Base-by-base conservation (phyloP, 2,113 vertebrate genomes). In the Solenodon paradoxus region DNA sequence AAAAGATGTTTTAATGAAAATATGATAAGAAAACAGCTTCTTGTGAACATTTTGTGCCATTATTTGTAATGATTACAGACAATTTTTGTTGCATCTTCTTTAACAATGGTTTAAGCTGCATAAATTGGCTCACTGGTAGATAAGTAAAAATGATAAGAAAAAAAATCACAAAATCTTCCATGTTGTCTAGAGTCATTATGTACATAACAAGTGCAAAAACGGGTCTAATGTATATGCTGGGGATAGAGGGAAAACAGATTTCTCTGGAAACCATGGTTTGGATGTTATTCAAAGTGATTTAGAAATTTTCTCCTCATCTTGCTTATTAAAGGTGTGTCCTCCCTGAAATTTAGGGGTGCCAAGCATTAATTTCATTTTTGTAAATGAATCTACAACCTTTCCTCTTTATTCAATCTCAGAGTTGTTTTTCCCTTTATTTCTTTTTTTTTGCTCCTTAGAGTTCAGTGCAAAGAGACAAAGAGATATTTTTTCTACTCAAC, bases 1-100 rank as follows among this genome's bases (percentile, higher is more conserved):
- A 98, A 98, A 98, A 98, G 98, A 98, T 98, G 97, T 98, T 98
- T 98, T 98, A 98, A 98, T 98, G 98, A 99, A 98, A 98, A 98
- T 98, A 98, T 98, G 98, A 98, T 98, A 98, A 98, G 98, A 97
- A 99, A 98, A 98, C 98, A 98, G 98, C 98, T 98, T 98, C 98
- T 97, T 97, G 97, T 97, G 97, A 98, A 98, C 98, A 98, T 98
- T 98, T 98, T 96, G 97, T 96, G 97, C 98, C 98, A 98, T 98
- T 98, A 98, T 98, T 98, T 98, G 98, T 98, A 98, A 98, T 98
- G 97, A 98, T 98, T 98, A 98, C 97, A 98, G 98, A 97, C 97
- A 97, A 98, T 98, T 98, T 98, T 97, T 98, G 98, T 98, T 98
- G 98, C 98, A 98, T 98, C 98, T 98, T 98, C 97, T 98, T 98